A percentile compares a stretch with the other conserved stretches of the same genome.
phyloP scores from a whole-genome alignment of 2,797 vertebrate genomes.

The Lutjanus argentimaculatus region DNA sequence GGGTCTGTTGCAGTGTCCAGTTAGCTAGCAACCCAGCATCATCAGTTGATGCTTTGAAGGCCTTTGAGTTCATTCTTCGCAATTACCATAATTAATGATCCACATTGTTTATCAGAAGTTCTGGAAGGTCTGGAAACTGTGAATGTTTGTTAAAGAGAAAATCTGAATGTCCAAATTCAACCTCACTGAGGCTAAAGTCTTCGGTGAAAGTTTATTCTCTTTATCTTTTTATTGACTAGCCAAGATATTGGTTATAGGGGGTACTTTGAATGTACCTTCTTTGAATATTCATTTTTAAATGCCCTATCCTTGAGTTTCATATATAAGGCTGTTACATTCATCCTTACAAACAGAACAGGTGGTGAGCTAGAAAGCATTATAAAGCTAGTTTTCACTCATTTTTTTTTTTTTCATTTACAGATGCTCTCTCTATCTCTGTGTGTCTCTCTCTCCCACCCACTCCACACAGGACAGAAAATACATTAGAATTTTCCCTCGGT shows the following conservation, averaged over 20 bases:
- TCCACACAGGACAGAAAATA: constrained; percentile 59
- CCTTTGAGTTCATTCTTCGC: neutral
- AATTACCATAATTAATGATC: neutral
- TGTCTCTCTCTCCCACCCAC: constrained; percentile 34
- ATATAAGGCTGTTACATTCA: constrained; percentile 5
- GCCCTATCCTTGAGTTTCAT: constrained; percentile 11
- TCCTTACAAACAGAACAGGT: constrained; percentile 28
- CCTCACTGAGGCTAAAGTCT: constrained; percentile 4
- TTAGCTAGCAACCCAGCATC: neutral
- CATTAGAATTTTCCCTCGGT: constrained; percentile 60
- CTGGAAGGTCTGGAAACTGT: neutral
- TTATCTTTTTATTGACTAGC: neutral
- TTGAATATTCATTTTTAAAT: constrained; percentile 8
- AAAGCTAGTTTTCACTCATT: constrained; percentile 35
- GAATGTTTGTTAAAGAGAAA: constrained; percentile 2
- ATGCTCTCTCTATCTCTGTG: constrained; percentile 21
- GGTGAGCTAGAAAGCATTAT: constrained; percentile 41
- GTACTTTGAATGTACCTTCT: neutral
- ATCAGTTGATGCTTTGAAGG: too few relatives aligned
- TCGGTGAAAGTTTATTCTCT: constrained; percentile 5
- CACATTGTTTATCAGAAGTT: neutral
- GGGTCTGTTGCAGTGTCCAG: neutral
- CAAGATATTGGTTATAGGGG: neutral
- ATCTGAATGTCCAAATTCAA: neutral
- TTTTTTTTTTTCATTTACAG: neutral